Evolutionary conservation across 1,140 invertebrate species (phyloP).

Genomic region (Onthophagus taurus): DNA sequence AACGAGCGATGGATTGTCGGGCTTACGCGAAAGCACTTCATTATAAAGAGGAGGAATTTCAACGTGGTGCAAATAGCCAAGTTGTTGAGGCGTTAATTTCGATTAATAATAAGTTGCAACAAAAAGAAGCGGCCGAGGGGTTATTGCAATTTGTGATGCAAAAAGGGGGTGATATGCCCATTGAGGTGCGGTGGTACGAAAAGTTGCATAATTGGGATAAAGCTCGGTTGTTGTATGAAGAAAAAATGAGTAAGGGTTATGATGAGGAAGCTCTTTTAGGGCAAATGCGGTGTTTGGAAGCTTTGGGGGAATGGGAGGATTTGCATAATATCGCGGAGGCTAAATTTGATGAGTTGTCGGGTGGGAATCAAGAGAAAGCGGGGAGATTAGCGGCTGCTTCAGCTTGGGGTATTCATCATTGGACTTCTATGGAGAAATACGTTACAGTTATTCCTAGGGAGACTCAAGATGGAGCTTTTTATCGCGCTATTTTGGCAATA

Average conservation of each 20-base stretch:
- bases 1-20: constrained; percentile 71
- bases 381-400: constrained; percentile 87
- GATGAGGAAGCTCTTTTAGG: constrained; percentile 82
- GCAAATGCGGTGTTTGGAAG: constrained; percentile 85
- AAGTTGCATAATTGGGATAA: constrained; percentile 98
- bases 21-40: constrained; percentile 93
- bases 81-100: constrained; percentile 91
- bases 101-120: constrained; percentile 98
- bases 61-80: constrained; percentile 51
- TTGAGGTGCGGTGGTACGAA: constrained; percentile 97
- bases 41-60: constrained; percentile 98
- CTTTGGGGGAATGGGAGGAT: constrained; percentile 91
- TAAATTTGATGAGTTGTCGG: constrained; percentile 61
- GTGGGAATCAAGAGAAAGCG: constrained; percentile 70
- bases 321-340: constrained; percentile 68
- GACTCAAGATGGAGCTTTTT: constrained; percentile 90
- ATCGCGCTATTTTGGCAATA: constrained; percentile 87
- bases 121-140: constrained; percentile 93
- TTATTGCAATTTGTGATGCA: constrained; percentile 84
- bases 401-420: constrained; percentile 88
- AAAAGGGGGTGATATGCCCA: constrained; percentile 62
- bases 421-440: constrained; percentile 87
- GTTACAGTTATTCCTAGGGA: constrained; percentile 78
- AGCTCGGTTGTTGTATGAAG: constrained; percentile 78
- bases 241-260: constrained; percentile 45